Conservation (phyloP, 37 sponge, comb jelly and placozoan genomes). For the Petrosia ficiformis region DNA sequence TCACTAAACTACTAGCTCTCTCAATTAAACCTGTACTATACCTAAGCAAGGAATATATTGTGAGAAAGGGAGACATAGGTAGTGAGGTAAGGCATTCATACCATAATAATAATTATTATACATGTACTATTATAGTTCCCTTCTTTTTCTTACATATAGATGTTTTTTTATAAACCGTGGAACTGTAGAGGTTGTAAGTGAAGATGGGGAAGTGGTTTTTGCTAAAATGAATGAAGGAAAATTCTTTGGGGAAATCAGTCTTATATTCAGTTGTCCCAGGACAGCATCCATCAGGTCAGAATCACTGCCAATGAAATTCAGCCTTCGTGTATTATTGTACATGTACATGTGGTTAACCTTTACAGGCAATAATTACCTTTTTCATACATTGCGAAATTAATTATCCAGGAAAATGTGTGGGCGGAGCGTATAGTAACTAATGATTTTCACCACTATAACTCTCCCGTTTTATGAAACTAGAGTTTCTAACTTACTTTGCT, state of each 20-base stretch:
- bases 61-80: slow-evolving; percentile 77
- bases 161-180: slow-evolving; percentile 78
- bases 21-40: slow-evolving; percentile 71
- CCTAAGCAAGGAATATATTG: slow-evolving; percentile 67
- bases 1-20: slow-evolving; percentile 73
- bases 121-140: not conserved
- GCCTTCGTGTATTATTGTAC: not conserved
- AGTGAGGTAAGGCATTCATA: slow-evolving; percentile 57
- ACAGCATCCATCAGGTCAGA: slow-evolving; percentile 66
- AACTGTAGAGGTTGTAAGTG: slow-evolving; percentile 70
- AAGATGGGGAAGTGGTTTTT: slow-evolving; percentile 67
- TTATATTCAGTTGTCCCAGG: slow-evolving; percentile 50
- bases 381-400: too few species aligned
- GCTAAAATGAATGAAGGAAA: slow-evolving; percentile 66
- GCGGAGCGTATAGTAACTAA: too few species aligned
- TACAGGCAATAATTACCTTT: too few species aligned
- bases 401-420: too few species aligned
- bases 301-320: too few species aligned
- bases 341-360: too few species aligned
- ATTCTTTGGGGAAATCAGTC: slow-evolving; percentile 83
- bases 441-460: too few species aligned
- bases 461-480: too few species aligned
- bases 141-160: slow-evolving; percentile 27
- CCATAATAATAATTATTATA: not conserved
- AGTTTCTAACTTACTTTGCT: too few species aligned